Evolutionary conservation across 1,140 invertebrate species (phyloP), one percentile per base, ranked within the genome.

Genomic region (Drosophila arizonae): DNA sequence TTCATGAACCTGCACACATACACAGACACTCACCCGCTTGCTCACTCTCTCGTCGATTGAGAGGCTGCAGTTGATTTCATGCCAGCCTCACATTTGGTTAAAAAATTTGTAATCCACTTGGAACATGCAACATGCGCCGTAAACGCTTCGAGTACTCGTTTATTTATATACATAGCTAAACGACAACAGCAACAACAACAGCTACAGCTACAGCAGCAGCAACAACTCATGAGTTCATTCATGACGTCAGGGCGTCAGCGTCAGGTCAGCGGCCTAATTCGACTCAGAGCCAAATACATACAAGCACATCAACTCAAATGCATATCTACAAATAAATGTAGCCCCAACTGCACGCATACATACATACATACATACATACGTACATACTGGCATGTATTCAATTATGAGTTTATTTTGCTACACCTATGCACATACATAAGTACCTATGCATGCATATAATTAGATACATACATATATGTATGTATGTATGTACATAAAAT

Each of bases 231-330:
- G 82, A 90, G 87, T 90, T 90, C 85, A 89, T 81, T 89, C 75
- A 90, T 90, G 88, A 90, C 90, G 90, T 91, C 90, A 90, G 87
- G 75, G 70, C 71, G 71, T 64, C 60, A 70, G 76, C 72, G 82
- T 72, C 81, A 90, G 90, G 90, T 90, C 90, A 90, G 85, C 86
- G 90, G 81, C 90, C 90, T 91, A 90, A 72, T 90, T 90, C 87
- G 79, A 57, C 46, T 74, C 21, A 55, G 17, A 50, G 13, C 36
- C 21, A 52, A 46, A 54, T 33, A 46, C 10, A 54, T 48, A 15
- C 24, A 63, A 26, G 50, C 33, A 63, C 17, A 66, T 63, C 15
- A 24, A 63, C 9, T 36, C 28, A 10, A 43, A 41, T 45, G 43
- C 10, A 62, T 61, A 56, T 63, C 33, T 48, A 43, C 51, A 52